These are phyloP conservation scores for Girardia tigrina DNA, from an alignment of 2,888 invertebrate genomes.

Conservation along the genomic window DNA sequence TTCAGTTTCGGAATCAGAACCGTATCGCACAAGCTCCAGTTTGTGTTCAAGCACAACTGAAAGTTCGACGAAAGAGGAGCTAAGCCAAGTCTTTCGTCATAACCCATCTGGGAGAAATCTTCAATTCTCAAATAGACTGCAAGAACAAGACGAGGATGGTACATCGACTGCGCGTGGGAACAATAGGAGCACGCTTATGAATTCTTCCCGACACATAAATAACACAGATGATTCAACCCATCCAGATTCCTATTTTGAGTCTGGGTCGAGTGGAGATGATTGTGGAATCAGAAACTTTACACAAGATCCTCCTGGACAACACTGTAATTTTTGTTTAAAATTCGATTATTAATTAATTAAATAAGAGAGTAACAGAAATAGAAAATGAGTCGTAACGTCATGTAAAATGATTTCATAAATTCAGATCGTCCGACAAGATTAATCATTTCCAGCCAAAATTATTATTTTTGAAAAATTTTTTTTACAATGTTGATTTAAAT, in stretches of 20 bases:
- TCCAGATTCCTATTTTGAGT: not conserved
- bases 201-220: not conserved
- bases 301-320: not conserved
- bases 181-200: not conserved
- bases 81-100: not conserved
- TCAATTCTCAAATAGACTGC: not conserved
- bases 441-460: too few relatives aligned
- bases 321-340: too few relatives aligned
- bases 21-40: constrained; percentile 2
- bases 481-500: too few relatives aligned
- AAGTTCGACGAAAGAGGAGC: not conserved
- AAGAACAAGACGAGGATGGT: not conserved
- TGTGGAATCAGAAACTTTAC: not conserved
- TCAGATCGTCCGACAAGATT: too few relatives aligned
- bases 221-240: constrained; percentile 16
- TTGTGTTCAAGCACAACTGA: not conserved
- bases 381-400: too few relatives aligned
- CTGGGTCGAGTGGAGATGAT: not conserved
- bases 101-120: not conserved
- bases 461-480: too few relatives aligned
- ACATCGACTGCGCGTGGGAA: not conserved
- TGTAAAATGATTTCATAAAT: too few relatives aligned
- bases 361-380: too few relatives aligned
- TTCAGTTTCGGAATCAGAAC: not conserved
- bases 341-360: too few relatives aligned